Evolutionary conservation across 2,888 invertebrate genomes (phyloP).

Genomic region (Drymonia ruficornis): DNA sequence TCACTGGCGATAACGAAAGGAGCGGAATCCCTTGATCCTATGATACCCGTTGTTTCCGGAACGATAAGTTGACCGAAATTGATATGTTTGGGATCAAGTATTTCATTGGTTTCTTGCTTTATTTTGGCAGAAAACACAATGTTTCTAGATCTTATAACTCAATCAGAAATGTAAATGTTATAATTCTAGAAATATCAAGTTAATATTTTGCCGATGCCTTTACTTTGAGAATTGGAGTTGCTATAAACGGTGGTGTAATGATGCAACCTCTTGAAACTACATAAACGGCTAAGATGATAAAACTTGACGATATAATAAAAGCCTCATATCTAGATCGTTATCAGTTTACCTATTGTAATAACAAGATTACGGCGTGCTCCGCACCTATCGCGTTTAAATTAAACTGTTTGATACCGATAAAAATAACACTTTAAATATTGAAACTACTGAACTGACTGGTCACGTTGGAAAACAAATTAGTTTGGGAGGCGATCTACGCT

Average conservation of each 20-base stretch:
- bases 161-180: too few relatives aligned
- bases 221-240: background rate
- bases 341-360: background rate
- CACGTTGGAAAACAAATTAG: background rate
- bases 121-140: background rate
- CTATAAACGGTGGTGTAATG: background rate
- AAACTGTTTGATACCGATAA: background rate
- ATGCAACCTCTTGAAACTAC: background rate
- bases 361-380: background rate
- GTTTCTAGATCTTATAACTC: too few relatives aligned
- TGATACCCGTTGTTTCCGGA: conserved; percentile 13
- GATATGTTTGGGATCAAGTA: background rate
- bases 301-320: background rate
- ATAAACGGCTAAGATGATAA: background rate
- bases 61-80: conserved; percentile 11
- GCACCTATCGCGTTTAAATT: background rate
- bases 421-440: background rate
- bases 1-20: conserved; percentile 14
- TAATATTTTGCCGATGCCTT: too few relatives aligned
- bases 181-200: too few relatives aligned
- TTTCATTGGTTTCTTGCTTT: background rate
- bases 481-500: conserved; percentile 5
- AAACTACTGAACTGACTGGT: background rate
- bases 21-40: conserved; percentile 25
- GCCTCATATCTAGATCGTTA: conserved; percentile 1